Evolutionary conservation across 2,113 vertebrate species (phyloP).

Genomic region (Chloropsis cyanopogon): DNA sequence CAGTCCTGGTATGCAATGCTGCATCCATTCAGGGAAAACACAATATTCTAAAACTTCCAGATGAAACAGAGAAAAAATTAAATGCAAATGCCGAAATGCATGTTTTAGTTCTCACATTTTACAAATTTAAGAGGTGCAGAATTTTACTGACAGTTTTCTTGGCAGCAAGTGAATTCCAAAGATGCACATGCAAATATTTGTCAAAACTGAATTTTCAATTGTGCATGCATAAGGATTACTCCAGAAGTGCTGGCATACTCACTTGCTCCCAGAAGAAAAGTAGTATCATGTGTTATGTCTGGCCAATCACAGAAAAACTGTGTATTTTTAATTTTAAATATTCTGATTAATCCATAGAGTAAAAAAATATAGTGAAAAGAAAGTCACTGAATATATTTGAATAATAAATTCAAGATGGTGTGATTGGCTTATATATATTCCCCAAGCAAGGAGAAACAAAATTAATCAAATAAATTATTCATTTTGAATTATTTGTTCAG

Average conservation of each 20-base stretch:
- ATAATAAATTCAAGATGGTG: conserved; percentile 48
- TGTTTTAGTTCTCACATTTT: conserved; percentile 66
- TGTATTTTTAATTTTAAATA: conserved; percentile 45
- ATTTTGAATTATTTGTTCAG: conserved; percentile 52
- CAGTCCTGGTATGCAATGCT: background rate
- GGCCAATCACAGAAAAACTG: conserved; percentile 4
- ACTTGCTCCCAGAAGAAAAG: background rate
- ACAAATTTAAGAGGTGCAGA: conserved; percentile 49
- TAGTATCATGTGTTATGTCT: background rate
- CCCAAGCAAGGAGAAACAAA: conserved; percentile 16
- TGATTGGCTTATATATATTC: conserved; percentile 48
- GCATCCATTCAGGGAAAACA: background rate
- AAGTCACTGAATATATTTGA: conserved; percentile 55
- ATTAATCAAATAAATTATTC: conserved; percentile 65
- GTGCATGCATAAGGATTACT: conserved; percentile 31
- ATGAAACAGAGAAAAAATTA: conserved; percentile 10
- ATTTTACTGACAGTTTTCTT: conserved; percentile 61
- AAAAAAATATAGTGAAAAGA: conserved; percentile 36
- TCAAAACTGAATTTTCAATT: conserved; percentile 60
- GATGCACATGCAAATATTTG: conserved; percentile 65
- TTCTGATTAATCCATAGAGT: conserved; percentile 46
- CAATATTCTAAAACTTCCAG: background rate
- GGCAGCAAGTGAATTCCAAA: conserved; percentile 50
- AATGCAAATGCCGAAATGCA: conserved; percentile 48
- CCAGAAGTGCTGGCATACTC: conserved; percentile 30